Evolutionary conservation across 2,113 vertebrate genomes (phyloP), one percentile per base, ranked within the genome.

Genomic region (Salminus brasiliensis): DNA sequence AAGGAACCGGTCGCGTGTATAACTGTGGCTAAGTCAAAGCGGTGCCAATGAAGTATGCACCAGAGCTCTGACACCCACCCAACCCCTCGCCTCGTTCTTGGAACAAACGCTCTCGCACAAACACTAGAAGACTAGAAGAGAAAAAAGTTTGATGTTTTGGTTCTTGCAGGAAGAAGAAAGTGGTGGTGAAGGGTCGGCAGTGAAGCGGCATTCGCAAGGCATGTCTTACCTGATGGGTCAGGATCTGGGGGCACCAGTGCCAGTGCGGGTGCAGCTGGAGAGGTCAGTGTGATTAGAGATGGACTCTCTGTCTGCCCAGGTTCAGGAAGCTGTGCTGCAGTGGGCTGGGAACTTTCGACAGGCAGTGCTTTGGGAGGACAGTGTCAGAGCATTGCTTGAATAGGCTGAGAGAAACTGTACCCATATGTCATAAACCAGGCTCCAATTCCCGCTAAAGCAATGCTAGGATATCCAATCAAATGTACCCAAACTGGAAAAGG

Each of bases 311-410:
- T 69, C 75, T 73, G 81, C 60, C 36, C 74, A 10, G 73, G 36
- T 47, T 36, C 52, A 34, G 71, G 66, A 72, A 45, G 45, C 36
- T 43, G 39, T 72, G 77, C 67, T 45, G 77, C 62, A 45, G 45
- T 73, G 65, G 77, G 74, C 74, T 69, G 73, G 70, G 30, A 29
- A 32, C 34, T 47, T 34, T 66, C 76, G 74, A 43, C 49, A 47
- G 60, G 49, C 25, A 74, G 70, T 57, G 62, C 81, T 85, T n/a
- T 81, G 36, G 78, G 70, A 82, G 71, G 78, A 55, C 76, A 62
- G 34, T 78, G 69, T 49, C 49, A 75, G 53, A 74, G 57, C 41
- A 23, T 65, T 69, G 45, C 62, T 43, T 78, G 0, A n/a, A 74
- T 59, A 67, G 32, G 55, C 39, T n/a, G 41, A 29, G 30, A 77